These are phyloP conservation scores for Piscicola geometra DNA, from an alignment of 2,888 invertebrate genomes.

Conservation along the genomic window DNA sequence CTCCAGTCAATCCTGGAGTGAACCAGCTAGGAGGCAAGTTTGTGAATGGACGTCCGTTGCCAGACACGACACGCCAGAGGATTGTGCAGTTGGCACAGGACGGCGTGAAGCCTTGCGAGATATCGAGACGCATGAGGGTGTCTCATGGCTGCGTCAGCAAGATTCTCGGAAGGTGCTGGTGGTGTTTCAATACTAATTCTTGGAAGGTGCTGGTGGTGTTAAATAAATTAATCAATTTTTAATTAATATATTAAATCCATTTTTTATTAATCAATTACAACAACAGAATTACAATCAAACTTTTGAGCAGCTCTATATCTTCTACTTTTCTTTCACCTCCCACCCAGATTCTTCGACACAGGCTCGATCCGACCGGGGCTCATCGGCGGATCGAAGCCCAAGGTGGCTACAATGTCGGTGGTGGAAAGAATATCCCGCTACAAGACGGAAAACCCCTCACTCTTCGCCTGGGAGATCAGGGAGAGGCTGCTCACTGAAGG, in stretches of 20 bases:
- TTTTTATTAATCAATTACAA: too few relatives aligned
- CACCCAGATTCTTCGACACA: constrained; percentile 35
- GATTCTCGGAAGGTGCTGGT: constrained; percentile 81
- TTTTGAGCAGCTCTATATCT: too few relatives aligned
- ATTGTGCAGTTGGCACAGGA: constrained; percentile 90
- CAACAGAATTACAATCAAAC: too few relatives aligned
- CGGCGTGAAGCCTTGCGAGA: constrained; percentile 92
- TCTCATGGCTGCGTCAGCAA: constrained; percentile 96
- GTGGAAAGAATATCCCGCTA: constrained; percentile 88
- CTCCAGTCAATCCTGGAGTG: constrained; percentile 63
- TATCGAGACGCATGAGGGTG: constrained; percentile 86
- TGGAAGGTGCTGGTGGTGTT: too few relatives aligned
- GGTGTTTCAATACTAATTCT: too few relatives aligned
- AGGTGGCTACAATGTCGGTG: constrained; percentile 92
- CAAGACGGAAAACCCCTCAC: constrained; percentile 89
- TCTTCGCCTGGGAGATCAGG: constrained; percentile 97
- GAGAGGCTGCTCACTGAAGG: constrained; percentile 79
- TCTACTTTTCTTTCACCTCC: too few relatives aligned
- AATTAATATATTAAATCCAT: too few relatives aligned
- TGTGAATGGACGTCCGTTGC: constrained; percentile 92
- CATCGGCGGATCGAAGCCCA: constrained; percentile 36
- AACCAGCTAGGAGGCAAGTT: constrained; percentile 95
- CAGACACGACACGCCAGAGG: constrained; percentile 83
- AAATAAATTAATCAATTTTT: too few relatives aligned
- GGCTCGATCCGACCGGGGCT: constrained; percentile 37